Conservation (phyloP, 2,113 vertebrate genomes). For the Macrotis lagotis region DNA sequence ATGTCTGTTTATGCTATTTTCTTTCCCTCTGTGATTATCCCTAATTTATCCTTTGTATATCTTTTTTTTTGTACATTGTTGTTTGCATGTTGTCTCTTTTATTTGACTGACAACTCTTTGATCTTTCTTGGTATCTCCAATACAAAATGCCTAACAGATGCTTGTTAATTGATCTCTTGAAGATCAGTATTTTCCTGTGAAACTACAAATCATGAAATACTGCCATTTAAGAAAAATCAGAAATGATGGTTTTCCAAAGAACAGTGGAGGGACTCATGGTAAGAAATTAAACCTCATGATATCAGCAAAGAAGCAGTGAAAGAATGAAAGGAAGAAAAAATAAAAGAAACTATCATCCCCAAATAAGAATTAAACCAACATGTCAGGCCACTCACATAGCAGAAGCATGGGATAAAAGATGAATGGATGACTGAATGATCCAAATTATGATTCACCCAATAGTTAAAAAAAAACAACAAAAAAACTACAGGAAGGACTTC, state of each 20-base stretch:
- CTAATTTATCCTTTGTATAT: background rate
- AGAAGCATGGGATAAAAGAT: background rate
- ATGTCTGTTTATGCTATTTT: background rate
- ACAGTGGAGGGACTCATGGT: background rate
- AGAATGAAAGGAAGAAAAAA: background rate
- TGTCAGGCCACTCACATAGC: background rate
- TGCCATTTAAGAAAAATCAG: background rate
- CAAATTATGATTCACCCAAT: background rate
- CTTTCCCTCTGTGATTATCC: background rate
- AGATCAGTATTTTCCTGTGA: background rate
- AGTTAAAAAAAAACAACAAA: background rate
- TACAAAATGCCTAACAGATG: background rate
- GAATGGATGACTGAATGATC: background rate
- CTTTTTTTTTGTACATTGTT: background rate
- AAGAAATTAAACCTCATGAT: background rate
- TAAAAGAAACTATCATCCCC: background rate
- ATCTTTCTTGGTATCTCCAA: background rate
- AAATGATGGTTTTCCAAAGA: background rate
- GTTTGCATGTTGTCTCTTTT: background rate
- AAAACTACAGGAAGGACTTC: background rate
- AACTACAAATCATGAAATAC: background rate
- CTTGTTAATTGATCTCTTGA: background rate
- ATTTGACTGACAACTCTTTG: background rate
- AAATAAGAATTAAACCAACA: background rate
- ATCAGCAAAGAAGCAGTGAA: background rate